Conservation (phyloP, 35 echinoderm and acorn worm genomes). For the Heliocidaris tuberculata region DNA sequence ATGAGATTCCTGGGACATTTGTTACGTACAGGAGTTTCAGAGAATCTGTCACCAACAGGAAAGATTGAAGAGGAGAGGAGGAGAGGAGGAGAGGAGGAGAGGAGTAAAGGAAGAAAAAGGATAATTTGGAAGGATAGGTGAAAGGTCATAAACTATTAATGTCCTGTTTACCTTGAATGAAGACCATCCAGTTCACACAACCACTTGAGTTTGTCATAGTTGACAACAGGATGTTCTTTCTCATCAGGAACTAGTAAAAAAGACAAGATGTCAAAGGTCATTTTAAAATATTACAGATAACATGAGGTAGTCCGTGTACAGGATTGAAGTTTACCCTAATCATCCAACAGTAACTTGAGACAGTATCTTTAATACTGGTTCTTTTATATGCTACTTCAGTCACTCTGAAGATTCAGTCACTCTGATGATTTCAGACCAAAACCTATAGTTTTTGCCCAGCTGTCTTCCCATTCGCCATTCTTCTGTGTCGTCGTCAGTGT, state of each 20-base stretch:
- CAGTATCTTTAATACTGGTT: not conserved
- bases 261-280: not conserved
- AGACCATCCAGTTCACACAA: slow-evolving; percentile 71
- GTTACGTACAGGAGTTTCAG: too few relatives aligned
- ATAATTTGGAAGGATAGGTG: not conserved
- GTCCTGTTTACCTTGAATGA: slow-evolving; percentile 48
- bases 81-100: not conserved
- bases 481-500: too few relatives aligned
- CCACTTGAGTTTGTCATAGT: slow-evolving; percentile 86
- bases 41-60: not conserved
- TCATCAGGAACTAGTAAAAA: slow-evolving; percentile 54
- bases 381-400: not conserved
- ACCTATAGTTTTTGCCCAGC: not conserved
- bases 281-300: not conserved
- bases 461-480: too few relatives aligned
- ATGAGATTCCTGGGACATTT: too few relatives aligned
- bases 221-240: slow-evolving; percentile 55
- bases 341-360: not conserved
- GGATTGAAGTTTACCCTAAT: not conserved
- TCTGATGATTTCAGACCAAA: not conserved
- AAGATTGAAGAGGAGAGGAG: not conserved
- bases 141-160: not conserved
- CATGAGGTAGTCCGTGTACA: not conserved
- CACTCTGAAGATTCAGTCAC: not conserved
- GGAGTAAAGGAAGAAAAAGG: not conserved